These are phyloP conservation scores for Sitta carolinensis DNA, from an alignment of 2,797 vertebrate species.

Conservation along the genomic window DNA sequence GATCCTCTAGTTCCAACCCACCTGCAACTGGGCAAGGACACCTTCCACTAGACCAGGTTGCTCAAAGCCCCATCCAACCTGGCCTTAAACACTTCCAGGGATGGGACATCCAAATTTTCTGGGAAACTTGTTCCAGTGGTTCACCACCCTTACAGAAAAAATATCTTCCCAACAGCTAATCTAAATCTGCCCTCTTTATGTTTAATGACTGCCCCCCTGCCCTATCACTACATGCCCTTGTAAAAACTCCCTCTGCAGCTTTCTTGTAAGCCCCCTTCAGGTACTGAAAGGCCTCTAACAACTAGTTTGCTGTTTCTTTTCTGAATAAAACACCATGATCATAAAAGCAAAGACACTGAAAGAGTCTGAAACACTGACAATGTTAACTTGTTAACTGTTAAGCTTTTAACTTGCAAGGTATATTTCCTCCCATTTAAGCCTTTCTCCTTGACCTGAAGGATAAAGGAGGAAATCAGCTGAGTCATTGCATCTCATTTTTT, in stretches of 20 bases:
- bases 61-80: no score
- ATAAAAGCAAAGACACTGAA: neutral
- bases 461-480: neutral
- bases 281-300: neutral
- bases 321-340: neutral
- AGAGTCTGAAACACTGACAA: neutral
- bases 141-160: neutral
- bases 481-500: accelerated
- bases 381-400: no score
- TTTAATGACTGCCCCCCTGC: neutral
- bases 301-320: neutral
- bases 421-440: neutral
- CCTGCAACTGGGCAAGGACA: neutral
- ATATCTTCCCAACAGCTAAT: neutral
- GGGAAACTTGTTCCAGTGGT: neutral
- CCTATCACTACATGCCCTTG: neutral
- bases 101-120: neutral
- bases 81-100: neutral
- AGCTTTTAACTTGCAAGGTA: neutral
- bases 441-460: neutral
- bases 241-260: neutral
- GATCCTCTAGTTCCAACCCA: neutral
- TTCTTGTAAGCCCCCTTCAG: neutral
- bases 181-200: neutral
- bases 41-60: neutral